Evolutionary conservation across 2,888 invertebrate species (phyloP).

Genomic region (Labia minor): DNA sequence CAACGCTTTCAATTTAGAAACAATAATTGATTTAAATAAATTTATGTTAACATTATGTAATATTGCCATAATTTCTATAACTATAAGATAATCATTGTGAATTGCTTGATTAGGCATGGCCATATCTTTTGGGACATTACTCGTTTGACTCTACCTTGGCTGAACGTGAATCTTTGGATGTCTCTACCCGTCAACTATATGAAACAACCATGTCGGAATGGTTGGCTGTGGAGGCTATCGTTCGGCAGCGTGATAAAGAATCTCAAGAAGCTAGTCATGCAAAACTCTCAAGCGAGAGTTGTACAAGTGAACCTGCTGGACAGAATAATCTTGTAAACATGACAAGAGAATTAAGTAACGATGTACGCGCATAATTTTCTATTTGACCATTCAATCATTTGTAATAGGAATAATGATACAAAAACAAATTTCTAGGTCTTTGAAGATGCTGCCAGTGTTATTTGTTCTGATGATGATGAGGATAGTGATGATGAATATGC

Average conservation of each 20-base stretch:
- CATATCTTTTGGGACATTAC: constrained; percentile 77
- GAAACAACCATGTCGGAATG: constrained; percentile 91
- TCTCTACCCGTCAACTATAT: constrained; percentile 60
- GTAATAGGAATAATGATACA: no score
- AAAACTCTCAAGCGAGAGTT: constrained; percentile 68
- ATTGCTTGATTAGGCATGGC: constrained; percentile 67
- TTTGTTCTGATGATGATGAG: constrained; percentile 42
- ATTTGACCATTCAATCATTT: not conserved
- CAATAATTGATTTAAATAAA: no score
- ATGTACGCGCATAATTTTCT: constrained; percentile 34
- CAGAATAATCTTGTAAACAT: constrained; percentile 28
- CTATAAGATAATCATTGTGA: no score
- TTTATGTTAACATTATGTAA: no score
- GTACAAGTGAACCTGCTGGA: constrained; percentile 33
- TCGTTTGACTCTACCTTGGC: constrained; percentile 60
- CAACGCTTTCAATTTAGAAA: no score
- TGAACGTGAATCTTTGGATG: constrained; percentile 54
- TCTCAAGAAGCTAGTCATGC: constrained; percentile 76
- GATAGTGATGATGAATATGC: constrained; percentile 26
- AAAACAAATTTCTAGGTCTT: constrained; percentile 37
- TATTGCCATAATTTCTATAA: no score
- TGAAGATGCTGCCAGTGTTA: constrained; percentile 39
- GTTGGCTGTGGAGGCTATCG: constrained; percentile 89
- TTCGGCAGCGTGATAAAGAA: constrained; percentile 68
- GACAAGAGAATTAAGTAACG: constrained; percentile 43